Evolutionary conservation across 1,140 invertebrate genomes (phyloP).

Genomic region (Arctopsyche grandis): DNA sequence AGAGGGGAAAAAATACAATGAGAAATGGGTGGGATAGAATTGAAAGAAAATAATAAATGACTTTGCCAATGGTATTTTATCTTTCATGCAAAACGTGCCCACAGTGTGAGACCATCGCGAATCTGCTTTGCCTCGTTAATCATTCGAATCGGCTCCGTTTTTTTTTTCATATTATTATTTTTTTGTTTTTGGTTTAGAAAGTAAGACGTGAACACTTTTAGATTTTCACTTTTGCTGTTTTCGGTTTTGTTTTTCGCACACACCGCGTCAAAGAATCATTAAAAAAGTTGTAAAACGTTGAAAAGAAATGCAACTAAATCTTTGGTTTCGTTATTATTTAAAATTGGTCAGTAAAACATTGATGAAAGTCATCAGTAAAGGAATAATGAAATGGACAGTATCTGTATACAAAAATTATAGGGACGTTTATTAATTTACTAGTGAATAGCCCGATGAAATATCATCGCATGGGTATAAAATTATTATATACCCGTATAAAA

Average conservation of each 20-base stretch:
- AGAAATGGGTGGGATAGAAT: conserved; percentile 43
- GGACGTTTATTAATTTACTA: too few relatives aligned
- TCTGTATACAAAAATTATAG: too few relatives aligned
- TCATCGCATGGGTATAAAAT: too few relatives aligned
- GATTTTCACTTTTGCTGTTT: background rate
- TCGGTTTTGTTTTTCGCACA: background rate
- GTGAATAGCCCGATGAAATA: too few relatives aligned
- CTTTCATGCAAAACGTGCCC: conserved; percentile 49
- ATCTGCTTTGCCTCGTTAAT: conserved; percentile 52
- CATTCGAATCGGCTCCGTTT: conserved; percentile 36
- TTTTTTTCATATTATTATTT: conserved; percentile 20
- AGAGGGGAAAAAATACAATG: conserved; percentile 38
- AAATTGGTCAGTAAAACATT: too few relatives aligned
- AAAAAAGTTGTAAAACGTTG: background rate
- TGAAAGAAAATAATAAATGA: conserved; percentile 49
- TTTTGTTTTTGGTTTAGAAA: background rate
- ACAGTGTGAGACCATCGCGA: conserved; percentile 45
- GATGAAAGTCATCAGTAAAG: too few relatives aligned
- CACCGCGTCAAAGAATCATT: background rate
- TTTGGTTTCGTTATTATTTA: too few relatives aligned
- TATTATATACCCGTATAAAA: too few relatives aligned
- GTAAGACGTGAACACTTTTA: conserved; percentile 1
- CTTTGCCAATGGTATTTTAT: conserved; percentile 45
- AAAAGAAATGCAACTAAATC: background rate
- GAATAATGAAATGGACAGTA: too few relatives aligned